Percentiles rank a stretch among this genome's conserved stretches.
phyloP scores from a whole-genome alignment of 2,888 invertebrate genomes.

The Autographa gamma region DNA sequence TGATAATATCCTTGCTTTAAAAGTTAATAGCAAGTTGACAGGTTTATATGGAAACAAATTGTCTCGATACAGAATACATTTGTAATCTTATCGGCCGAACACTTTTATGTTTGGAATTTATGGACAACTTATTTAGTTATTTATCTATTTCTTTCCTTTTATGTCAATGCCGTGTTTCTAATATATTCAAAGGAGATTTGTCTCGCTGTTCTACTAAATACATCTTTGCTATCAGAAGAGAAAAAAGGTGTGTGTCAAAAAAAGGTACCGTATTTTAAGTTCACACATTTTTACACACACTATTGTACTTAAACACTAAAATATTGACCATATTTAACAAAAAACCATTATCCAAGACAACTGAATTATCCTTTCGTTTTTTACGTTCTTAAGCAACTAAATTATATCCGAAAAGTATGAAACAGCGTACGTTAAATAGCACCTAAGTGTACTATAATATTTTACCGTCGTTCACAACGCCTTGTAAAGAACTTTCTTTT shows the following conservation, averaged over 20 bases:
- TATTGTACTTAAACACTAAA: background rate
- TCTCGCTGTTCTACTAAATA: too few relatives aligned
- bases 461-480: slow-evolving; percentile 70
- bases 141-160: background rate
- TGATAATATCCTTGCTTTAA: background rate
- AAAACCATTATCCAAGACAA: background rate
- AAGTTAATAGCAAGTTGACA: background rate
- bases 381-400: slow-evolving; percentile 30
- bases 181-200: background rate
- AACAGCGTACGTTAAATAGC: slow-evolving; percentile 39
- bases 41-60: slow-evolving; percentile 2
- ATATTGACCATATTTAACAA: background rate
- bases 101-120: background rate
- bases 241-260: too few relatives aligned
- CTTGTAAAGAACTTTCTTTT: slow-evolving; percentile 79
- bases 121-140: slow-evolving; percentile 4
- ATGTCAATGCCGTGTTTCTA: background rate
- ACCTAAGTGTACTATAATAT: slow-evolving; percentile 63
- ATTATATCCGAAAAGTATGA: slow-evolving; percentile 43
- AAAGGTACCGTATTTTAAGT: background rate
- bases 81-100: background rate
- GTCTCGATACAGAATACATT: background rate
- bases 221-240: too few relatives aligned
- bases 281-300: background rate
- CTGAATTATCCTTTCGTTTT: slow-evolving; percentile 11